These are phyloP conservation scores for Amphilophus citrinellus DNA, from an alignment of 2,113 vertebrate species.

Conservation along the genomic window DNA sequence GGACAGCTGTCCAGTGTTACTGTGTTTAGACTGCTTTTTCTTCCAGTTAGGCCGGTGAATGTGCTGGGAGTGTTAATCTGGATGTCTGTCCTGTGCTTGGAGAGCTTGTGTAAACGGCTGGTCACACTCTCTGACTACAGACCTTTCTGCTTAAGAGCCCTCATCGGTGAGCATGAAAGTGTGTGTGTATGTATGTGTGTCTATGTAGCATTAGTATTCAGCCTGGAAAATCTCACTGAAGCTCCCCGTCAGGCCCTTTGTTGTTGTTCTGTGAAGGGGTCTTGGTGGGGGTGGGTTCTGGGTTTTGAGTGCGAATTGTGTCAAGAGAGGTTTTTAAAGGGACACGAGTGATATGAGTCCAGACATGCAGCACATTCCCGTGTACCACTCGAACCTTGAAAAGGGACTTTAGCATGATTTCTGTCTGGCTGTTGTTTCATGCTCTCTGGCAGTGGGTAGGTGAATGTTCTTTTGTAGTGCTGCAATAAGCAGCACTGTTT, in stretches of 20 bases:
- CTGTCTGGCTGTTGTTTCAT: constrained; percentile 64
- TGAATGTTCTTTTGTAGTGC: constrained; percentile 31
- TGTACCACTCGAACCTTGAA: constrained; percentile 29
- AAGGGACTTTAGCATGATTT: constrained; percentile 61
- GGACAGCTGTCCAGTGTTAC: constrained; percentile 13
- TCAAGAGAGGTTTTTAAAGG: constrained; percentile 44
- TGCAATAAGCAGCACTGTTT: not conserved
- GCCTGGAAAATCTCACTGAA: constrained; percentile 45
- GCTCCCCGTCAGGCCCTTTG: constrained; percentile 53
- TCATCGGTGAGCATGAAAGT: constrained; percentile 39
- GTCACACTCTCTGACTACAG: constrained; percentile 52
- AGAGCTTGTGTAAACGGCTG: constrained; percentile 27
- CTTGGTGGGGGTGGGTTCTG: constrained; percentile 11
- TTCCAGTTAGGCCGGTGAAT: constrained; percentile 20
- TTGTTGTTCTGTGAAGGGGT: constrained; percentile 61
- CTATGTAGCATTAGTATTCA: constrained; percentile 72
- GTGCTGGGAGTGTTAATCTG: constrained; percentile 28
- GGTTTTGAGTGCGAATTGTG: constrained; percentile 34
- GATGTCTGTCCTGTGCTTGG: constrained; percentile 23
- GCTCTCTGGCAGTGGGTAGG: constrained; percentile 63
- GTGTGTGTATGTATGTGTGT: constrained; percentile 11
- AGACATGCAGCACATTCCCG: constrained; percentile 55
- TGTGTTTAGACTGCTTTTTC: constrained; percentile 8
- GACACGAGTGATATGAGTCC: constrained; percentile 58
- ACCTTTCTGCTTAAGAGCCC: constrained; percentile 46